Evolutionary conservation across 2,888 invertebrate species (phyloP).

Genomic region (Drosophila prolongata): DNA sequence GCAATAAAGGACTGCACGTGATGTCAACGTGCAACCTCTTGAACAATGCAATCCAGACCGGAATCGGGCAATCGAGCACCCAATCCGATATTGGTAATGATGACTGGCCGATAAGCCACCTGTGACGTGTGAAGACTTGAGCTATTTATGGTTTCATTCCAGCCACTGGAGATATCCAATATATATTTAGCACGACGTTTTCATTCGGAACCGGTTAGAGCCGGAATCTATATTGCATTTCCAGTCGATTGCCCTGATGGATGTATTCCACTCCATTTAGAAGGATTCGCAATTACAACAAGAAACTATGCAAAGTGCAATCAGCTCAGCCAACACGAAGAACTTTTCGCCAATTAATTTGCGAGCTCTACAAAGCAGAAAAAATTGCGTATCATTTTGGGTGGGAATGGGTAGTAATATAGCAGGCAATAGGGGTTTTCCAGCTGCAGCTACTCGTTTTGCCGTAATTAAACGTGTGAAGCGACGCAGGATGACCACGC

Average conservation of each 20-base stretch:
- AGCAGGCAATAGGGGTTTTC: background rate
- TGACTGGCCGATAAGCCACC: constrained; percentile 50
- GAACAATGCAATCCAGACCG: constrained; percentile 24
- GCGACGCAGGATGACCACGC: constrained; percentile 42
- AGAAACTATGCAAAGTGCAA: constrained; percentile 25
- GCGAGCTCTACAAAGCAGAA: constrained; percentile 12
- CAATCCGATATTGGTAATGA: constrained; percentile 50
- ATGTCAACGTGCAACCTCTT: constrained; percentile 40
- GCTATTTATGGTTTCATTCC: constrained; percentile 35
- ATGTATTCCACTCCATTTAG: constrained; percentile 19
- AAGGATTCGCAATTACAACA: constrained; percentile 18
- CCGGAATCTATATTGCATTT: constrained; percentile 10
- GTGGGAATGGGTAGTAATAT: background rate
- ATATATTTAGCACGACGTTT: constrained; percentile 14
- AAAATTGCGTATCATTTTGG: constrained; percentile 24
- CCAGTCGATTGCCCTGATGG: constrained; percentile 10
- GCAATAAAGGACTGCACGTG: constrained; percentile 23
- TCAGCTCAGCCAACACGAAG: constrained; percentile 1
- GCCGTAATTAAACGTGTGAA: constrained; percentile 58
- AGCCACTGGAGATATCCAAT: constrained; percentile 26
- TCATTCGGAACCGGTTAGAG: constrained; percentile 3
- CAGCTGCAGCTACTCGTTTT: constrained; percentile 37
- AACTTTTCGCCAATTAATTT: constrained; percentile 32
- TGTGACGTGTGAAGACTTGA: constrained; percentile 38
- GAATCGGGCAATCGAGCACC: constrained; percentile 25